Evolutionary conservation across 2,113 vertebrate genomes (phyloP).

Genomic region (Mastomys coucha): DNA sequence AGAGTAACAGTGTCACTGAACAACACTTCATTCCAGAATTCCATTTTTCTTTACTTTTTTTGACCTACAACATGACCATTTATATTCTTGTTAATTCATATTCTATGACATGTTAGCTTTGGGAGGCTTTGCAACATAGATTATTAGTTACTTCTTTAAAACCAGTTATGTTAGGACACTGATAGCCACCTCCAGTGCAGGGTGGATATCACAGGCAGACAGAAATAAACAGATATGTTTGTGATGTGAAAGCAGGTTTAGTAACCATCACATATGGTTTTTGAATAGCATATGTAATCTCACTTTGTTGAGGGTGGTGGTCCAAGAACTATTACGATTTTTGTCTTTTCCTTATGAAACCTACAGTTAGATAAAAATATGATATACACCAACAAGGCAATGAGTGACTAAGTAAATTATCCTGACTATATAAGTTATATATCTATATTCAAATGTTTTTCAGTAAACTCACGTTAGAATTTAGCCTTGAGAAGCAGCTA

Average conservation of each 20-base stretch:
- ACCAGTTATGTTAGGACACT: background rate
- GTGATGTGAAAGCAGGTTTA: slow-evolving; percentile 32
- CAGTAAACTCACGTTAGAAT: slow-evolving; percentile 33
- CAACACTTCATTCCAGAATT: background rate
- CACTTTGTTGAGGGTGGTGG: background rate
- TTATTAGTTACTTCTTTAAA: background rate
- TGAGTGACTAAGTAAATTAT: background rate
- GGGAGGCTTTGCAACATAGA: background rate
- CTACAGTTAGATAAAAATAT: background rate
- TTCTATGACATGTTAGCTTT: background rate
- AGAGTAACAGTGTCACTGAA: background rate
- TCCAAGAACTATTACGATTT: background rate
- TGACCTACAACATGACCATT: background rate
- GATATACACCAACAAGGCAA: background rate
- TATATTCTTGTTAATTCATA: slow-evolving; percentile 6
- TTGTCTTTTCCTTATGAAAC: slow-evolving; percentile 27
- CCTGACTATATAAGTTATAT: background rate
- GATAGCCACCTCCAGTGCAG: background rate
- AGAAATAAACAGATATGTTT: background rate
- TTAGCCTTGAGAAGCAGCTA: background rate
- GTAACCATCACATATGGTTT: background rate
- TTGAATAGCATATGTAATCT: background rate
- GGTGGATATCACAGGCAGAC: background rate
- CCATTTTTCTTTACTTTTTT: background rate
- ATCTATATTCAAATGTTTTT: background rate